Base-by-base conservation (phyloP, 2,888 invertebrate species). In the Hypercompe scribonia region DNA sequence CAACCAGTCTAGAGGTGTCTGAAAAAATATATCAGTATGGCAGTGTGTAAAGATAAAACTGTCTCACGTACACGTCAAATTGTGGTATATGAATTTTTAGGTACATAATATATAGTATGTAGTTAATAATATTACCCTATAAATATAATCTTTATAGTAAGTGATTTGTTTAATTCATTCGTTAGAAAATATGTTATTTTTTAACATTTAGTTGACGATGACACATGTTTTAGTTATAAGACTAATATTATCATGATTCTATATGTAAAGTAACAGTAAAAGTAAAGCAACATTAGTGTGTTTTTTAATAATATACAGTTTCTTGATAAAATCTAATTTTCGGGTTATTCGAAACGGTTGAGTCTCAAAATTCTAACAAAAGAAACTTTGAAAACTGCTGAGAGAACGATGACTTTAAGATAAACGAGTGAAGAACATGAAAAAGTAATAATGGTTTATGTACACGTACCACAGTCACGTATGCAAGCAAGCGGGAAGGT, bases 381-480 rank as follows among this genome's bases (percentile, higher is more conserved):
- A 66, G 74, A 78, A 76, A 78, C 74, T 76, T 79, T 70, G 70
- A 79, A 78, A 79, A 77, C 68, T 74, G 36, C 66, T 74, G 72
- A 46, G 77, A 72, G 63, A 76, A 76, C 68, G 76, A 78, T 84
- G 79, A 71, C 71, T 78, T 77, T 74, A 78, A 77, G 84, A 85
- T 83, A 84, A 83, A 80, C 77, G 36, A 64, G 61, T 70, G 72
- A 82, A 79, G 81, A 78, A 78, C 77, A 84, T 83, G 77, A 83
- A 85, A 85, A 86, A 76, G 78, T 78, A 84, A 80, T 81, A 84
- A 70, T 70, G 77, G 82, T 84, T 84, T 79, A 73, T 80, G 81
- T 81, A 81, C 84, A 84, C 81, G 86, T 86, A 88, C 84, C 77
- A 82, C 81, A 90, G 91, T 91, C 92, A 92, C 92, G 92, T 91